Evolutionary conservation across 2,797 vertebrate genomes (phyloP), one percentile per base, ranked within the genome.

Genomic region (Holocentrus rufus): DNA sequence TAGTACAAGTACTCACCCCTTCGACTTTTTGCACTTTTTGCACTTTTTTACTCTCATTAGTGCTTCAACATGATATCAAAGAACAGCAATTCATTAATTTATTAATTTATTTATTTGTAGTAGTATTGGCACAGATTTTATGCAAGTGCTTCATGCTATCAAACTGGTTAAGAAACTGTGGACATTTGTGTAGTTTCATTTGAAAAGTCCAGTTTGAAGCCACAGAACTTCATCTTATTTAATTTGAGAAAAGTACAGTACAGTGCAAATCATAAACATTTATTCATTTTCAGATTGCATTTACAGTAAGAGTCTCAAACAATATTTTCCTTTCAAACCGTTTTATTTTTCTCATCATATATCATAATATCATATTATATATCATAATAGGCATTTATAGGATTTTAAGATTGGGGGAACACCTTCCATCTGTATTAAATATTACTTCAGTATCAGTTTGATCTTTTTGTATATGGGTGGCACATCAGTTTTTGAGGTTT

Each of bases 371-470:
- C n/a, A n/a, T 34, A 34, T 34, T 7, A 20, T 53, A 22, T 1
- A 55, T 69, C 17, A 23, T 36, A 64, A 44, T 20, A 6, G 22
- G n/a, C 17, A 31, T 47, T 54, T 18, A 65, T 65, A 57, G 22
- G 58, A 63, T 55, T 59, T 49, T 53, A 7, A 68, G 72, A 23
- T 44, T 15, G 52, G n/a, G 7, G 42, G 42, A 11, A 44, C 8
- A 9, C 42, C 7, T 18, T n/a, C 46, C 17, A 47, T 10, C 39
- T 11, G 9, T n/a, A n/a, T n/a, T n/a, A n/a, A n/a, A n/a, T n/a
- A n/a, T n/a, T n/a, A n/a, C n/a, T n/a, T n/a, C n/a, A n/a, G n/a
- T n/a, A n/a, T n/a, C n/a, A n/a, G n/a, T n/a, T n/a, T n/a, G n/a
- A n/a, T n/a, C n/a, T n/a, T n/a, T n/a, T n/a, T n/a, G n/a, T n/a